A percentile compares a stretch with the other conserved stretches of the same genome.
Evolutionary conservation across 2,888 invertebrate genomes (phyloP).

Genomic region (Drosophila rellima): DNA sequence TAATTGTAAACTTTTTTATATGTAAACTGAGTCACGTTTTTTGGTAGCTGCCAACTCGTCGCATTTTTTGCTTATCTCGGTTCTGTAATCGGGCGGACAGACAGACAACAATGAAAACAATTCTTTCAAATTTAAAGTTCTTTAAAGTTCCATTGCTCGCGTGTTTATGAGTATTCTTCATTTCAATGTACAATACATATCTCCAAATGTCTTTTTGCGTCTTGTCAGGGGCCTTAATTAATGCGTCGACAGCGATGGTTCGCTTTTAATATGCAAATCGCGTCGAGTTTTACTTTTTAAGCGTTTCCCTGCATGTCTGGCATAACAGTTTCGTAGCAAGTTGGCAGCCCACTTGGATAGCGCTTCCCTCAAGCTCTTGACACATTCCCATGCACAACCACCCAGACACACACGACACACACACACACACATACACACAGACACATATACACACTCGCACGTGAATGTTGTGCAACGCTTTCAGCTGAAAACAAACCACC

Average conservation of each 20-base stretch:
- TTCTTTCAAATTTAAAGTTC: conserved; percentile 51
- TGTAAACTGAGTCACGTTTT: conserved; percentile 70
- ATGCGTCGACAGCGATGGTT: conserved; percentile 50
- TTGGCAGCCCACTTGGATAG: conserved; percentile 42
- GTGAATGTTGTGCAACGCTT: conserved; percentile 45
- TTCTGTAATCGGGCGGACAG: conserved; percentile 54
- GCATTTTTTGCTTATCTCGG: conserved; percentile 48
- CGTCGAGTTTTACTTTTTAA: conserved; percentile 50
- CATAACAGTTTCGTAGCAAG: conserved; percentile 20
- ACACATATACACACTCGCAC: conserved; percentile 32
- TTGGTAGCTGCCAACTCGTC: conserved; percentile 56
- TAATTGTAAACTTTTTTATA: conserved; percentile 6
- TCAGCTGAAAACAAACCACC: conserved; percentile 54
- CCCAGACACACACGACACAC: conserved; percentile 13
- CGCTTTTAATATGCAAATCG: conserved; percentile 66
- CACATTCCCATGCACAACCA: conserved; percentile 59
- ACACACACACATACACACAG: conserved; percentile 42
- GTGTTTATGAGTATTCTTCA: conserved; percentile 42
- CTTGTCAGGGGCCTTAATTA: conserved; percentile 64
- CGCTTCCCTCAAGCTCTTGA: conserved; percentile 48
- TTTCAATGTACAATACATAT: conserved; percentile 9
- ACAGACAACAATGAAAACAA: conserved; percentile 28
- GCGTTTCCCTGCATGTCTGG: conserved; percentile 28
- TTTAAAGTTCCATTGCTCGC: conserved; percentile 72
- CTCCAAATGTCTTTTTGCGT: conserved; percentile 40